Conservation (phyloP, 2,797 vertebrate species). For the Brotogeris chrysoptera region DNA sequence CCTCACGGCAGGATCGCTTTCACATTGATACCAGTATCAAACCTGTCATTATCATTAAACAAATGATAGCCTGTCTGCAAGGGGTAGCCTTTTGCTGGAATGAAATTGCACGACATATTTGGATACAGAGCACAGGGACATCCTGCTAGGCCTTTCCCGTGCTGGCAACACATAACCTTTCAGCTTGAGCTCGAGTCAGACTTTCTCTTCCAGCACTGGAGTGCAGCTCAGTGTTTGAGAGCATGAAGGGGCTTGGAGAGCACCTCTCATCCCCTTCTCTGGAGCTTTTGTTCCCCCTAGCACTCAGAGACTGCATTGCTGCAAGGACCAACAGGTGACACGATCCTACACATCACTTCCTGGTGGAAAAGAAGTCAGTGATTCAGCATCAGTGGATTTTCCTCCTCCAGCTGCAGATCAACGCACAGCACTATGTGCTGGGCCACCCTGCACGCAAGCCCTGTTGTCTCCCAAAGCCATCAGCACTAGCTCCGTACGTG, state of each 20-base stretch:
- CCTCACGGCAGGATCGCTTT: neutral
- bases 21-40: neutral
- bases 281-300: neutral
- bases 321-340: neutral
- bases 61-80: constrained; percentile 34
- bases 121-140: neutral
- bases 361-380: neutral
- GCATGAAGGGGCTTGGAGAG: neutral
- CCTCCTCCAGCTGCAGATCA: neutral
- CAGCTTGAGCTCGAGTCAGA: neutral
- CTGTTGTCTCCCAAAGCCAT: neutral
- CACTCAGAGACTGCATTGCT: neutral
- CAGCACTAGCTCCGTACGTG: fast-evolving
- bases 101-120: neutral
- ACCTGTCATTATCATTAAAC: neutral
- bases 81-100: neutral
- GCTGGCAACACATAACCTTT: neutral
- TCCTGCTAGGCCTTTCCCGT: neutral
- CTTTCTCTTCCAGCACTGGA: neutral
- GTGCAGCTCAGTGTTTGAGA: neutral
- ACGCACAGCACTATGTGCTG: neutral
- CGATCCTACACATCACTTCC: neutral
- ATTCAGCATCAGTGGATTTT: neutral
- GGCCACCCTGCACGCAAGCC: neutral
- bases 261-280: neutral